Evolutionary conservation across 2,888 invertebrate genomes (phyloP).

Genomic region (Busseola fusca): DNA sequence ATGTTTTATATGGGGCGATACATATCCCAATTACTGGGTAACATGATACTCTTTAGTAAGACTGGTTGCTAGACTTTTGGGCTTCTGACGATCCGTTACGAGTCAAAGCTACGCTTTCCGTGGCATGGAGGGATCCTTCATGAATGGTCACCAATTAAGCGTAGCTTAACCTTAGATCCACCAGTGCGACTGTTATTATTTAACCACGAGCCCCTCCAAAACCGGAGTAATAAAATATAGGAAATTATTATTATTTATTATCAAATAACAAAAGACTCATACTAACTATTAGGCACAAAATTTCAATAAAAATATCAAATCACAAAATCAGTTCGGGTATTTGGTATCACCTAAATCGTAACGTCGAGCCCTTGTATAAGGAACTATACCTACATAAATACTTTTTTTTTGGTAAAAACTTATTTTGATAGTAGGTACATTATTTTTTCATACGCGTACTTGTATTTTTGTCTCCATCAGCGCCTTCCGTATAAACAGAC

Average conservation of each 20-base stretch:
- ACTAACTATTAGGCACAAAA: too few species aligned
- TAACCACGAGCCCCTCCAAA: not conserved
- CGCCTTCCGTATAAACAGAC: slow-evolving; percentile 64
- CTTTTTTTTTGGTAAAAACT: too few species aligned
- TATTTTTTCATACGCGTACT: not conserved
- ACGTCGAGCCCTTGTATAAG: not conserved
- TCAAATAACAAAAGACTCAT: too few species aligned
- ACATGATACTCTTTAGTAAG: not conserved
- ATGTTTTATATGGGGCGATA: not conserved
- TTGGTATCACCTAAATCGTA: not conserved
- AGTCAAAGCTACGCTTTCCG: not conserved
- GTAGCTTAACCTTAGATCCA: not conserved
- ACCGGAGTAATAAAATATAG: not conserved
- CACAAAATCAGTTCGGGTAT: not conserved
- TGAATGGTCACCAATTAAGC: not conserved
- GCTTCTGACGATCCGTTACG: not conserved
- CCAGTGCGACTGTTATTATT: not conserved
- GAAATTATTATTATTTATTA: too few species aligned
- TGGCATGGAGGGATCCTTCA: not conserved
- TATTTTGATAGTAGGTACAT: too few species aligned
- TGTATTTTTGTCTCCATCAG: slow-evolving; percentile 21
- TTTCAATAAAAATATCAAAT: not conserved
- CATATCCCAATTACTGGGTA: not conserved
- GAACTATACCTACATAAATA: too few species aligned
- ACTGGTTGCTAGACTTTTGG: not conserved